Conservation (phyloP, 35 echinoderm and acorn worm genomes). For the Hemicentrotus pulcherrimus region DNA sequence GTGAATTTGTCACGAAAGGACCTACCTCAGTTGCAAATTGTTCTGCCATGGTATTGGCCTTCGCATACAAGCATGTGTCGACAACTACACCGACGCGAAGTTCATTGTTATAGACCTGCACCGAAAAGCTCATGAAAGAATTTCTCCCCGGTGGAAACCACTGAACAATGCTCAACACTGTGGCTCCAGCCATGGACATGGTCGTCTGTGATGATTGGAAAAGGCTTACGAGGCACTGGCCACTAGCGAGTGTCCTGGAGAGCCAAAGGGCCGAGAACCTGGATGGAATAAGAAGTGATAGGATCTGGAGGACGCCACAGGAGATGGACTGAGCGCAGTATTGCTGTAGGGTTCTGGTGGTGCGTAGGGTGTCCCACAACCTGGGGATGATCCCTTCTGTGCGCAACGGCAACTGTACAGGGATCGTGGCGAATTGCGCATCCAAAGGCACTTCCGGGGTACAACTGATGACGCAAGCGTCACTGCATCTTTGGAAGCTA, state of each 20-base stretch:
- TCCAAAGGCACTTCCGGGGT: constrained; percentile 7
- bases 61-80: not conserved
- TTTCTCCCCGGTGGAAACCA: not conserved
- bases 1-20: not conserved
- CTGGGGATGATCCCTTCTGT: not conserved
- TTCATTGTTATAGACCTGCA: not conserved
- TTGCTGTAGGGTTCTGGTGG: not conserved
- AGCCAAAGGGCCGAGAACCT: not conserved
- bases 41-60: not conserved
- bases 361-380: not conserved
- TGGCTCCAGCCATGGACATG: not conserved
- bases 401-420: not conserved
- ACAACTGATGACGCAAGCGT: not conserved
- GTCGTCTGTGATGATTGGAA: not conserved
- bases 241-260: not conserved
- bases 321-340: not conserved
- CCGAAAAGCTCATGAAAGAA: not conserved
- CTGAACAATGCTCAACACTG: not conserved
- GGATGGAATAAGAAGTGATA: not conserved
- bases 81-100: not conserved
- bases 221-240: not conserved
- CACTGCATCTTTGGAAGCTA: not conserved
- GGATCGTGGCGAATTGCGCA: not conserved
- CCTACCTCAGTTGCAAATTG: not conserved
- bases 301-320: not conserved